phyloP scores from a whole-genome alignment of 2,113 vertebrate species.

The Dipodomys merriami region DNA sequence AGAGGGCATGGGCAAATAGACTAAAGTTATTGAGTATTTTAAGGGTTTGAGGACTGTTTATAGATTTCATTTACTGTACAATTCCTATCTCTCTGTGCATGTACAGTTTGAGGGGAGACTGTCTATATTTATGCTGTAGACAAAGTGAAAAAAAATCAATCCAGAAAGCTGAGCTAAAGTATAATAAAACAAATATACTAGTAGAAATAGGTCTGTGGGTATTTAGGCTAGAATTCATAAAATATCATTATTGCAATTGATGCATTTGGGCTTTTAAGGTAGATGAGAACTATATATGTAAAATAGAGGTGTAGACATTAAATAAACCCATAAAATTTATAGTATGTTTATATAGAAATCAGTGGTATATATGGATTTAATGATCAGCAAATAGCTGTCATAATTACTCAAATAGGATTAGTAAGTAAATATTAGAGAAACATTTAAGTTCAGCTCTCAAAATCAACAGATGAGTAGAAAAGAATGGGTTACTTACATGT shows the following conservation, averaged over 20 bases:
- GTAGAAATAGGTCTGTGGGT: not conserved
- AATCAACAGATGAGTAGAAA: not conserved
- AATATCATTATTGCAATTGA: not conserved
- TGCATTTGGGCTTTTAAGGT: not conserved
- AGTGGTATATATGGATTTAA: not conserved
- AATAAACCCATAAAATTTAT: not conserved
- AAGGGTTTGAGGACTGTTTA: constrained; percentile 10
- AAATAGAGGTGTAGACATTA: not conserved
- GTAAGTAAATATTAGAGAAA: constrained; percentile 18
- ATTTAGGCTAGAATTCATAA: constrained; percentile 7
- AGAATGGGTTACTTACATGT: not conserved
- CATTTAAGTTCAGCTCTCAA: constrained; percentile 25
- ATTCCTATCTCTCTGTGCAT: not conserved
- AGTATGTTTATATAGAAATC: not conserved
- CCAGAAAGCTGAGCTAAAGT: constrained; percentile 7
- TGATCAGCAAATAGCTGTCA: not conserved
- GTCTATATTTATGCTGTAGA: not conserved
- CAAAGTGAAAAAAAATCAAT: constrained; percentile 50
- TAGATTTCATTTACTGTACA: not conserved
- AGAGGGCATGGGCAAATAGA: not conserved
- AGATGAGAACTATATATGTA: not conserved
- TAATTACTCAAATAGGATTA: not conserved
- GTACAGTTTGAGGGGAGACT: not conserved
- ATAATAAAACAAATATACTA: not conserved
- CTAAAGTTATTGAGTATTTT: constrained; percentile 37